Percentiles rank a stretch among this genome's conserved stretches.
These are phyloP conservation scores for Tonatia bakeri DNA, from an alignment of 2,113 vertebrate genomes.

Conservation along the genomic window DNA sequence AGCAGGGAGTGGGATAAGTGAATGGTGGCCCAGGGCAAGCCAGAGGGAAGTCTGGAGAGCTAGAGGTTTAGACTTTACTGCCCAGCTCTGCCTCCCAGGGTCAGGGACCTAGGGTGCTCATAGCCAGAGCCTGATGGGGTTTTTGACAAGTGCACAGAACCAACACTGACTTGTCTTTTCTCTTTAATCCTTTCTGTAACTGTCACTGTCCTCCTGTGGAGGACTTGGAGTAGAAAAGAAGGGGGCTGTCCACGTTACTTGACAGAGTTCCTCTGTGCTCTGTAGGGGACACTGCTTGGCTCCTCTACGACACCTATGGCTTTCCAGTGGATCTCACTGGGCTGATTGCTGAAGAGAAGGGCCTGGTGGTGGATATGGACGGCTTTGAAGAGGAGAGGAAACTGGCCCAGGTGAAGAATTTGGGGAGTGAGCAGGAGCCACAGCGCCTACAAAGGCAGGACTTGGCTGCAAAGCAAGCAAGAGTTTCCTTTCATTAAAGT, in stretches of 20 bases:
- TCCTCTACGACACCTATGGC: slow-evolving; percentile 96
- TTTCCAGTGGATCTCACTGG: slow-evolving; percentile 96
- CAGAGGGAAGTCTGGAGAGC: neutral
- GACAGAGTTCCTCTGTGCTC: neutral
- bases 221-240: neutral
- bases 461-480: neutral
- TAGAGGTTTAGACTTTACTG: neutral
- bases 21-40: neutral
- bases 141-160: neutral
- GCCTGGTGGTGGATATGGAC: slow-evolving; percentile 89
- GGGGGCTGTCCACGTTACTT: neutral
- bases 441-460: neutral
- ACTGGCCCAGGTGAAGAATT: slow-evolving; percentile 88
- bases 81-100: neutral
- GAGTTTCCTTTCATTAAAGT: neutral
- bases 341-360: slow-evolving; percentile 97
- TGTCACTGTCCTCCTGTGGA: neutral
- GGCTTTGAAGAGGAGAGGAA: slow-evolving; percentile 96
- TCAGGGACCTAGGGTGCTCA: neutral
- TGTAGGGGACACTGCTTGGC: slow-evolving; percentile 95
- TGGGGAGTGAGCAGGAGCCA: neutral
- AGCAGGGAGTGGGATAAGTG: neutral
- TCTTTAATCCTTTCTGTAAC: neutral
- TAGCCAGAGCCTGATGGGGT: neutral
- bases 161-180: neutral